Base-by-base conservation (phyloP, 2,888 invertebrate species). In the Coecobrya sp. region DNA sequence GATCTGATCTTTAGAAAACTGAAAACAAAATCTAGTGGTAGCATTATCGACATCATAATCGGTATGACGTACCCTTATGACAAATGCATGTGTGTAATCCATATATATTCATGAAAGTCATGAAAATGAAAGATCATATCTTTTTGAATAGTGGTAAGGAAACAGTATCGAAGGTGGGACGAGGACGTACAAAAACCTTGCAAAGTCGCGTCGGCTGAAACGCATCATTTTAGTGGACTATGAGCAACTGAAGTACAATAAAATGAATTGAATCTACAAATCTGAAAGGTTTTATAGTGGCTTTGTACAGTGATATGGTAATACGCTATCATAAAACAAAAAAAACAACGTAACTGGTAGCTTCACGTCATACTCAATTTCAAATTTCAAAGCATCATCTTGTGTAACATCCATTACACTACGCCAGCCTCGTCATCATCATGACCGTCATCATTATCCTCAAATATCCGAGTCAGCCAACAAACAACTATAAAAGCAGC, bases 81-180 rank as follows among this genome's bases (percentile, higher is more conserved):
- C 19, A 11, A 79, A 25, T 36, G 42, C 25, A 49, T 49, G 76
- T 49, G 76, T 13, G 11, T 90, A 90, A 90, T 90, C 90, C 90
- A 62, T 65, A 49, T 76, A 45, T 36, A 90, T 85, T 85, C 30
- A 49, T 27, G 10, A 81, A 86, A 91, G 86, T 79, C 91, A 91
- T 79, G 91, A 76, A 76, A 36, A 91, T 79, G 91, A 76, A 76
- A 36, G 62, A 42, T 84, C 36, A 65, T 65, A 84, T n/a, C 65
- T 52, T 79, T 68, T 73, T 86, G 16, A 79, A 42, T 13, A 45
- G 85, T 42, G 86, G 68, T 65, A 79, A 79, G 86, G 79, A 86
- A 84, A 36, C 62, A 76, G 86, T 62, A 45, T 8, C 84, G 36
- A 90, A 90, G 90, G 90, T 90, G 79, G 90, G 90, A 90, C 90